phyloP scores from a whole-genome alignment of 2,888 invertebrate genomes.

The Spatulosminthurus flaviceps region DNA sequence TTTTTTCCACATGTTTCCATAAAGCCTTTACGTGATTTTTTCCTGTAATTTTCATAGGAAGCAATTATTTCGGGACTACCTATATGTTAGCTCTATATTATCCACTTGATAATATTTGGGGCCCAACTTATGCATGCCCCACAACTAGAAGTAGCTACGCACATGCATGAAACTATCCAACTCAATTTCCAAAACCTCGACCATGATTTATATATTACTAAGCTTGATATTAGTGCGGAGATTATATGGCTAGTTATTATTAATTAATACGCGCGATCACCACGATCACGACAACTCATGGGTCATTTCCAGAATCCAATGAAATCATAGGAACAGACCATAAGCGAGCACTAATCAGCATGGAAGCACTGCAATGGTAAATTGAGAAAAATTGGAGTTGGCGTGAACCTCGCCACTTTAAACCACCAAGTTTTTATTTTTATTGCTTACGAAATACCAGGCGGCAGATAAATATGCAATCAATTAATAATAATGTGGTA shows the following conservation, averaged over 20 bases:
- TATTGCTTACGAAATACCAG: not conserved
- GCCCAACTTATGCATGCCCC: not conserved
- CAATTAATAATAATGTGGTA: not conserved
- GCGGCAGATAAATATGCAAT: not conserved
- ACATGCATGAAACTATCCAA: not conserved
- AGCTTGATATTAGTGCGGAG: no score
- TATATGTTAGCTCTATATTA: no score
- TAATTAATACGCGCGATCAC: not conserved
- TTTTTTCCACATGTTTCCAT: no score
- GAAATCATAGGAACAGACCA: not conserved
- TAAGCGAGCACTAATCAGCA: no score
- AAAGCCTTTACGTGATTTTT: no score
- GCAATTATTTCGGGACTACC: no score
- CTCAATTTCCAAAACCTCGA: not conserved
- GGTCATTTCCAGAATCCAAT: not conserved
- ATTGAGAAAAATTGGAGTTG: no score
- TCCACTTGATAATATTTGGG: no score
- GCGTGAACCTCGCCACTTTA: not conserved
- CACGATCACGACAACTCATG: not conserved
- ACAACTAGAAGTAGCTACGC: not conserved
- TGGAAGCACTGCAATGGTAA: no score
- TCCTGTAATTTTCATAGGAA: no score
- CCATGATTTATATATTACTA: no score
- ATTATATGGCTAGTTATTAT: not conserved
- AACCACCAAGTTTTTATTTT: not conserved